A percentile compares a stretch with the other conserved stretches of the same genome.
These are phyloP conservation scores for Mormyrus iriodes DNA, from an alignment of 2,113 vertebrate species.

Conservation along the genomic window DNA sequence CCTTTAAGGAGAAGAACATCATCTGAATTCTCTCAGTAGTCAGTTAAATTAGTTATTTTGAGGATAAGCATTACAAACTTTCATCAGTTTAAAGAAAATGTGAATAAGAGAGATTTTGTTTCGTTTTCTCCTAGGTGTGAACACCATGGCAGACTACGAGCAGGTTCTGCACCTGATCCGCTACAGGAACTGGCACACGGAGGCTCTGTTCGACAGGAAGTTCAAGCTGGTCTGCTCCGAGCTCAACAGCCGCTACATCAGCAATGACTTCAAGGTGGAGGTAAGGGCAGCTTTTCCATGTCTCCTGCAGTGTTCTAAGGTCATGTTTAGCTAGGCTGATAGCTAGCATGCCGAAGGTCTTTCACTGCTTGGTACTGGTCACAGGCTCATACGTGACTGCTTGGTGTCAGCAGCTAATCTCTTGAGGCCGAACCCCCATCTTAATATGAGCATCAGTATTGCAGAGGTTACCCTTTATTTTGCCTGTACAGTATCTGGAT, in stretches of 20 bases:
- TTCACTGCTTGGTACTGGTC: neutral
- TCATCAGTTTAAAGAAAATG: neutral
- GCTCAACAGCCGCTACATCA: conserved; percentile 91
- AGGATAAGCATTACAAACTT: neutral
- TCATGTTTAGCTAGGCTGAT: neutral
- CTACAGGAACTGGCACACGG: conserved; percentile 86
- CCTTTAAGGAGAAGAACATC: neutral
- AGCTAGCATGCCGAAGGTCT: neutral
- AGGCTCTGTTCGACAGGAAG: conserved; percentile 85
- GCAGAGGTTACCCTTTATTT: neutral
- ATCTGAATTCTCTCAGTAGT: neutral
- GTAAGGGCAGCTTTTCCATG: conserved; percentile 51
- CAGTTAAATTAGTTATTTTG: neutral
- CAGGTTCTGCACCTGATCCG: conserved; percentile 80
- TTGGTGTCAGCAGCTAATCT: neutral
- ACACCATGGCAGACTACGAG: conserved; percentile 91
- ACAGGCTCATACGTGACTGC: neutral
- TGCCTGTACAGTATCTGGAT: neutral
- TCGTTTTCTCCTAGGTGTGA: conserved; percentile 68
- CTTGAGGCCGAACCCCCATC: neutral
- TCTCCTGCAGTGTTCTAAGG: neutral
- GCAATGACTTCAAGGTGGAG: conserved; percentile 95
- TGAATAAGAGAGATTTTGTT: neutral
- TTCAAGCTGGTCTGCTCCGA: conserved; percentile 93
- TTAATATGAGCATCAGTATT: neutral